These are phyloP conservation scores for Phthorimaea operculella DNA, from an alignment of 1,140 invertebrate genomes.

Conservation along the genomic window DNA sequence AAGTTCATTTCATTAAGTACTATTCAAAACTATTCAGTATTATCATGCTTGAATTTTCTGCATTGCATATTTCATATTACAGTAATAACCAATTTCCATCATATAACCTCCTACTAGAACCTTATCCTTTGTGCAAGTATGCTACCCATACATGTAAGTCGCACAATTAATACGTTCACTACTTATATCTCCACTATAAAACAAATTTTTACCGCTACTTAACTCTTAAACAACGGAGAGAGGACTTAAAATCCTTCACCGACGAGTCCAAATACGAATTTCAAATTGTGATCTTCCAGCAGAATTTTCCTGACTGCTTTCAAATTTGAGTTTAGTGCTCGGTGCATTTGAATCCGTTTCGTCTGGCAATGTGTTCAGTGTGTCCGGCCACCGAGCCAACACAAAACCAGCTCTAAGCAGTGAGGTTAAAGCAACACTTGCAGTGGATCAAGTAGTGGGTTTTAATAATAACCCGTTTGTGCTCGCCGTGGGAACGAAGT, in stretches of 20 bases:
- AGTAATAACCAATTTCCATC: constrained; percentile 21
- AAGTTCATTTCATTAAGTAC: too few relatives aligned
- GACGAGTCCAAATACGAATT: constrained; percentile 61
- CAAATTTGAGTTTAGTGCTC: constrained; percentile 38
- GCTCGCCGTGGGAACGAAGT: constrained; percentile 61
- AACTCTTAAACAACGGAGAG: constrained; percentile 51
- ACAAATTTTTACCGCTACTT: constrained; percentile 59
- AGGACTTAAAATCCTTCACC: constrained; percentile 62
- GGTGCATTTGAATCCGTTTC: constrained; percentile 35
- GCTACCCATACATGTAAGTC: constrained; percentile 18
- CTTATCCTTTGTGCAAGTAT: constrained; percentile 23
- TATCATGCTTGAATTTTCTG: too few relatives aligned
- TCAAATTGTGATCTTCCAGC: constrained; percentile 56
- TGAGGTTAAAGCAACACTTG: constrained; percentile 30
- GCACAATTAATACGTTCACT: constrained; percentile 51
- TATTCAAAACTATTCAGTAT: too few relatives aligned
- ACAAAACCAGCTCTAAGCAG: constrained; percentile 27
- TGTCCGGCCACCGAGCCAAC: constrained; percentile 21
- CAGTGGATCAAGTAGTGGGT: constrained; percentile 31
- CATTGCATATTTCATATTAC: too few relatives aligned
- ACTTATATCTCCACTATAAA: constrained; percentile 47
- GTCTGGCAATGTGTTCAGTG: constrained; percentile 21
- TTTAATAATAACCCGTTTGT: constrained; percentile 66
- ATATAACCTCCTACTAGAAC: background rate
- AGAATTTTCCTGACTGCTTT: constrained; percentile 23